Evolutionary conservation across 2,888 invertebrate species (phyloP), one percentile per base, ranked within the genome.

Genomic region (Microplitis manilae): DNA sequence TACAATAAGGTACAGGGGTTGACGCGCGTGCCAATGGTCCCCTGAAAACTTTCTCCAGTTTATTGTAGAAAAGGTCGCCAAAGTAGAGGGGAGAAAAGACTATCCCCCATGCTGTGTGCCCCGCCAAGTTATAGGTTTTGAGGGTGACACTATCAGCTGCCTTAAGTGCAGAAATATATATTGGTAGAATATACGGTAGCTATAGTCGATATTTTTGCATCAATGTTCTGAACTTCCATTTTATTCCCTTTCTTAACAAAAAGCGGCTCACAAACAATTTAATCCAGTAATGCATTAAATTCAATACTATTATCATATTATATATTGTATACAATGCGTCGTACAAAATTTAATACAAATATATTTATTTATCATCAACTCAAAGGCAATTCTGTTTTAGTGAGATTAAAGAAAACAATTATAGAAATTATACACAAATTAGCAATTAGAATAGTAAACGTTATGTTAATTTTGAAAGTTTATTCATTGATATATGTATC

Each of bases 21-120:
- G 76, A 75, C 73, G 83, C 86, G 87, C 87, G 86, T 88, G 86
- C 87, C 87, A 87, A 87, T 86, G 85, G 86, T 86, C 81, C 86
- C 86, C 87, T 80, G 81, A 84, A 86, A 87, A 88, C 86, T 89
- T 88, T 88, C 87, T 86, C 87, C 82, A 73, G 84, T 86, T 86
- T 85, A 86, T 85, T 85, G 82, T 84, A 79, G 78, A 75, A 69
- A 79, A 73, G 62, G 74, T 61, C 76, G 80, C 70, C 75, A 79
- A 76, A 74, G 74, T 64, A 75, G 78, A 74, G 73, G 60, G 77
- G 69, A 79, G 20, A 79, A 76, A 80, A 82, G 81, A 75, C 40
- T 59, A 40, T 60, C 60, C 65, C 41, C 40, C 61, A 61, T 62
- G 41, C 39, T n/a, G 38, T 15, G 60, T 77, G 38, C 73, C 50